Conservation (phyloP, 2,888 invertebrate genomes). For the Eilema caniola region DNA sequence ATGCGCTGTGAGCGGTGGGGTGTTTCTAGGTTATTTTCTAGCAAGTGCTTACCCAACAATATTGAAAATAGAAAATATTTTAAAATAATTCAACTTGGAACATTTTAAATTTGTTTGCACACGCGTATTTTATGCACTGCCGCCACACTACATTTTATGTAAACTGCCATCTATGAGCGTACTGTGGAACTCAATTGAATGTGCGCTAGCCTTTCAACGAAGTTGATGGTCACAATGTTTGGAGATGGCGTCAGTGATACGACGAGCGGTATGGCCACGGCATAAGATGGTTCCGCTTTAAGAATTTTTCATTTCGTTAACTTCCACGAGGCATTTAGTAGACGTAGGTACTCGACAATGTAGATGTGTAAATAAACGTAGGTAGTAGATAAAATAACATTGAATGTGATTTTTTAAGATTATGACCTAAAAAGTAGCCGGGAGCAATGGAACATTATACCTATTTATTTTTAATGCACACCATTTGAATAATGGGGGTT, state of each 20-base stretch:
- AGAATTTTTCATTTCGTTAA: not conserved
- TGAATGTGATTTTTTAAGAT: not conserved
- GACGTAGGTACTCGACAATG: not conserved
- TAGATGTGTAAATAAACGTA: conserved; percentile 1
- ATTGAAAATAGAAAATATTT: too few relatives aligned
- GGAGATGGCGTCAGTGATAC: not conserved
- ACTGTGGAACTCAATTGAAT: not conserved
- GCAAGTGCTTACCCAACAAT: too few relatives aligned
- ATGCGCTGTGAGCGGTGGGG: too few relatives aligned
- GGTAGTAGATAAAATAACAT: not conserved
- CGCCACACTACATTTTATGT: not conserved
- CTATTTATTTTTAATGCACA: too few relatives aligned
- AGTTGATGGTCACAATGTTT: not conserved
- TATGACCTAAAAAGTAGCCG: not conserved
- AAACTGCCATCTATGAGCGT: not conserved
- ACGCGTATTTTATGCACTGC: not conserved
- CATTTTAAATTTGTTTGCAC: too few relatives aligned
- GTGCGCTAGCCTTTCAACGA: not conserved
- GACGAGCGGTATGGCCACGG: too few relatives aligned
- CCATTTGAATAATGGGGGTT: too few relatives aligned
- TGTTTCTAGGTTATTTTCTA: too few relatives aligned
- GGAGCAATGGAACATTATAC: too few relatives aligned
- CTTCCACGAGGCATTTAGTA: not conserved
- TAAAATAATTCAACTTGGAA: too few relatives aligned
- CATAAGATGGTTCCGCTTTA: not conserved